Conservation (phyloP, 2,888 invertebrate species). For the Bruchidius siliquastri region DNA sequence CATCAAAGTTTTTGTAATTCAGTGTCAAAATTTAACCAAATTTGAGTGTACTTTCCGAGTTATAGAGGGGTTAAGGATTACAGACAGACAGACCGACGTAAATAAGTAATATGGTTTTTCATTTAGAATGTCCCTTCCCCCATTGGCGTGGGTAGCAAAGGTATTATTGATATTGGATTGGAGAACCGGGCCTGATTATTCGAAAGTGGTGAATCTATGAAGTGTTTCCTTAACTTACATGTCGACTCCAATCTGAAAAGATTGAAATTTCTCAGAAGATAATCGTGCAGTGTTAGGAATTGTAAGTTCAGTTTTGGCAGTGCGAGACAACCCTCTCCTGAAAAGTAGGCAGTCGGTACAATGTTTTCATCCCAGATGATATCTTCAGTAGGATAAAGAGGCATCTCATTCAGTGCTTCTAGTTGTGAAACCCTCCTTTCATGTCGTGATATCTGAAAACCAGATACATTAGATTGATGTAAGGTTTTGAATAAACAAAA, state of each 20-base stretch:
- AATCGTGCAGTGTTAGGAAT: constrained; percentile 97
- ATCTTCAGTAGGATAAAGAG: constrained; percentile 95
- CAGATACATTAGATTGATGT: no score
- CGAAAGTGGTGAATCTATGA: background rate
- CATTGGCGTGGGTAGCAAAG: no score
- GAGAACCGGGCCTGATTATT: no score
- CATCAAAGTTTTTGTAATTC: no score
- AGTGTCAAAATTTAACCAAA: no score
- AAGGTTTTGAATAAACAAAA: no score
- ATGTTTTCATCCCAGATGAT: constrained; percentile 99
- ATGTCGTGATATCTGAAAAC: constrained; percentile 68
- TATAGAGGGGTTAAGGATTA: no score
- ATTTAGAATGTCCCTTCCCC: no score
- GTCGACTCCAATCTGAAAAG: constrained; percentile 96
- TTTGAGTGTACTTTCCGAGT: no score
- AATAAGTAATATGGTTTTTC: no score
- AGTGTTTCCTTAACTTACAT: constrained; percentile 57
- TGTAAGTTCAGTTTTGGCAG: constrained; percentile 97
- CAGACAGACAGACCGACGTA: no score
- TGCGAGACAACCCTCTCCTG: constrained; percentile 92
- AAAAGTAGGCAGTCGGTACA: constrained; percentile 95
- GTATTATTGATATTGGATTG: no score
- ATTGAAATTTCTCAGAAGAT: constrained; percentile 94
- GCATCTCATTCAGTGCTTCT: constrained; percentile 95
- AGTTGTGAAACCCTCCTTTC: constrained; percentile 87